These are phyloP conservation scores for Epicauta chinensis DNA, from an alignment of 1,140 invertebrate species.

Conservation along the genomic window DNA sequence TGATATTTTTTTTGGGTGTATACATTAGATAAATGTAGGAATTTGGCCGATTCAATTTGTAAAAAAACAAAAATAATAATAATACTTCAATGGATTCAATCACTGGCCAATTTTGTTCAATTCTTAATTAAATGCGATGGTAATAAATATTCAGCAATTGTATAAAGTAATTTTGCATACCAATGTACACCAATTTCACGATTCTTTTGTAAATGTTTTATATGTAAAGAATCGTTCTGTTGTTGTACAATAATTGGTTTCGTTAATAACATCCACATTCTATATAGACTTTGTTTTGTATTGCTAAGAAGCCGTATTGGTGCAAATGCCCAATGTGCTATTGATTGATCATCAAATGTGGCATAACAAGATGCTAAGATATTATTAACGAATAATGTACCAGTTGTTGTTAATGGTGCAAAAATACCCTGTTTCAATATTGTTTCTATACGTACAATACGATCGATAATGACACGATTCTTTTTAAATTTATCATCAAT, in stretches of 20 bases:
- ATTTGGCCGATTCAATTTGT: too few relatives aligned
- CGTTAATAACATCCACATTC: constrained; percentile 28
- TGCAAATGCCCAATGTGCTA: constrained; percentile 79
- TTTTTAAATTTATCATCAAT: constrained; percentile 35
- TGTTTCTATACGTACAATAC: constrained; percentile 54
- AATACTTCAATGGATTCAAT: too few relatives aligned
- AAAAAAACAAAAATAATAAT: too few relatives aligned
- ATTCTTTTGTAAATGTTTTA: constrained; percentile 19
- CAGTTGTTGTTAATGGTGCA: constrained; percentile 82
- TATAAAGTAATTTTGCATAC: constrained; percentile 77
- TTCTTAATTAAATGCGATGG: too few relatives aligned
- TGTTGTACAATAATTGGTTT: constrained; percentile 34
- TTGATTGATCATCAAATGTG: constrained; percentile 70
- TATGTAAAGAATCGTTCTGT: constrained; percentile 15
- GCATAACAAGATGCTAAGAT: constrained; percentile 94
- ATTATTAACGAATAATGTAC: constrained; percentile 85
- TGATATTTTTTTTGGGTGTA: too few relatives aligned
- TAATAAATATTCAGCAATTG: too few relatives aligned
- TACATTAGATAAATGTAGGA: too few relatives aligned
- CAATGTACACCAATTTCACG: constrained; percentile 65
- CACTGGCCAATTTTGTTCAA: too few relatives aligned
- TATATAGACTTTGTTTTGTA: constrained; percentile 36
- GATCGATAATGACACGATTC: constrained; percentile 51
- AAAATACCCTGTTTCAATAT: constrained; percentile 66
- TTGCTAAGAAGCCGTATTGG: constrained; percentile 62